Evolutionary conservation across 92 coral and sea anemone genomes (phyloP), one percentile per base, ranked within the genome.

Genomic region (Anthopleura xanthogrammica): DNA sequence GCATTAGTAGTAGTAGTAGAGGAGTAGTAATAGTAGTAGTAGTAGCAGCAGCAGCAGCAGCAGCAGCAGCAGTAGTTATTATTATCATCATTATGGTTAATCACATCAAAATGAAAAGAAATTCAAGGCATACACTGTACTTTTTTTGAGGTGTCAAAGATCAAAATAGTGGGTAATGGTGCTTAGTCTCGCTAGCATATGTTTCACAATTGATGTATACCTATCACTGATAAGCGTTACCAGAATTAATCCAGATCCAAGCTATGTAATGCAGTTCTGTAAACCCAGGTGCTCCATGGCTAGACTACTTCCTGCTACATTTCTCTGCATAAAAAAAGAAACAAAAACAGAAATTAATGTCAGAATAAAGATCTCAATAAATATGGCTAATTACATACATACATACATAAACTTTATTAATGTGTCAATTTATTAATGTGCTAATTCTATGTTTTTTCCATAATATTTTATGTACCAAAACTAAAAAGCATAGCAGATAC

Each of bases 201-300:
- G 80, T 6, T 66, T 78, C 3, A 50, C 54, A 43, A 80, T 80
- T 16, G 85, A 43, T 10, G 84, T 68, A 42, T 86, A 85, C 24
- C 89, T 52, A 60, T 86, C 89, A 19, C 80, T 57, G 22, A 86
- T 80, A 22, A 86, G 57, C 16, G 89, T 71, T 17, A 50, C 40
- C 5, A 86, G 52, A 7, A n/a, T 11, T 48, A 86, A 24, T n/a
- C 84, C 84, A 70, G 57, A 52, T 46, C 72, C 81, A 50, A 86
- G 60, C 60, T 50, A 71, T 36, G 24, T 72, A 85, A 86, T 86
- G 74, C 85, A 80, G 16, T 70, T 46, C 52, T 79, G 23, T 52
- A 86, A 86, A 41, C 85, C 89, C 17, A 86, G 3, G 8, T 40
- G 70, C 22, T 82, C 85, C 85, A 82, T 82, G 9, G 85, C 85